Evolutionary conservation across 2,888 invertebrate species (phyloP).

Genomic region (Corythucha ciliata): DNA sequence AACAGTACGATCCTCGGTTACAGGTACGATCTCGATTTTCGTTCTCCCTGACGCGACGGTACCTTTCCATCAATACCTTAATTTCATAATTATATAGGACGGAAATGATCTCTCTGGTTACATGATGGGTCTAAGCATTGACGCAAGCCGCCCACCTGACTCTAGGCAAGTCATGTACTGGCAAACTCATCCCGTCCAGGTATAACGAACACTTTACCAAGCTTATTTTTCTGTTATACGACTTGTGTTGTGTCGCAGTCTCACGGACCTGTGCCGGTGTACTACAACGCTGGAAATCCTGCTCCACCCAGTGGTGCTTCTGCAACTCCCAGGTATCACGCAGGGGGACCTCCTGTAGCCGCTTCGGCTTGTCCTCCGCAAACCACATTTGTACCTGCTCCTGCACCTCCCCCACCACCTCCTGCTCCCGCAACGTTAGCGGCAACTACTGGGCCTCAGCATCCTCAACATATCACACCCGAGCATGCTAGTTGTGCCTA

Average conservation of each 20-base stretch:
- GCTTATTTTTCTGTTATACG: slow-evolving; percentile 3
- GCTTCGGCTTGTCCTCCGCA: slow-evolving; percentile 18
- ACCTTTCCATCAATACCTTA: no score
- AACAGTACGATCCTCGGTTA: slow-evolving; percentile 16
- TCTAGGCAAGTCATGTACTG: slow-evolving; percentile 28
- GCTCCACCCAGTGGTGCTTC: neutral
- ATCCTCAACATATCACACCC: slow-evolving; percentile 22
- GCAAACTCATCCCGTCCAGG: slow-evolving; percentile 29
- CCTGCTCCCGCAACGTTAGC: slow-evolving; percentile 21
- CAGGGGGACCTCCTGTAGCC: slow-evolving; percentile 7
- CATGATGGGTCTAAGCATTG: slow-evolving; percentile 34
- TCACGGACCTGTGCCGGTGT: slow-evolving; percentile 20
- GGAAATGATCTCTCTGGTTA: slow-evolving; percentile 32
- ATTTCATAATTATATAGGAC: neutral
- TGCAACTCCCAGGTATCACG: slow-evolving; percentile 9
- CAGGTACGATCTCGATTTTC: no score
- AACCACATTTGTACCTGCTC: slow-evolving; percentile 10
- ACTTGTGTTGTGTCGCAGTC: slow-evolving; percentile 14
- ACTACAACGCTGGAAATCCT: slow-evolving; percentile 18
- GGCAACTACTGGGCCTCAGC: slow-evolving; percentile 22
- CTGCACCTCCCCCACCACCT: slow-evolving; percentile 26
- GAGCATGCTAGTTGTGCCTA: slow-evolving; percentile 24
- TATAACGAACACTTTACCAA: slow-evolving; percentile 4
- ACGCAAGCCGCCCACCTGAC: slow-evolving; percentile 24
- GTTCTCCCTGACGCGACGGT: no score